A percentile compares a stretch with the other conserved stretches of the same genome.
Evolutionary conservation across 2,113 vertebrate genomes (phyloP).

Genomic region (Nyctereutes procyonoides): DNA sequence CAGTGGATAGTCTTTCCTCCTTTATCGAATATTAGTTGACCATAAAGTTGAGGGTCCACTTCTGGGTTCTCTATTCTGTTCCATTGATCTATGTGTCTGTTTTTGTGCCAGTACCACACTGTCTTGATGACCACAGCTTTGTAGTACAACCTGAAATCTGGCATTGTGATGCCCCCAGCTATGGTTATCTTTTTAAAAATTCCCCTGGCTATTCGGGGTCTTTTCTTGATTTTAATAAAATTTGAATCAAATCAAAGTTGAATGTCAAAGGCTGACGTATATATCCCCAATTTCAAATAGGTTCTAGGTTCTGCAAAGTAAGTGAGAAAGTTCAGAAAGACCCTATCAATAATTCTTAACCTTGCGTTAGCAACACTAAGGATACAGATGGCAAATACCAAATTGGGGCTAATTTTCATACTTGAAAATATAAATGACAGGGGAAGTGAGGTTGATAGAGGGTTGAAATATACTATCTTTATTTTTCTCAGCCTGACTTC

Average conservation of each 20-base stretch:
- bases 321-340: background rate
- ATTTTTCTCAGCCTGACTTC: background rate
- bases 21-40: too few species aligned
- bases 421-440: background rate
- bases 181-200: too few species aligned
- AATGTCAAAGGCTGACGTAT: background rate
- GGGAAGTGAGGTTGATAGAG: background rate
- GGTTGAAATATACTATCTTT: background rate
- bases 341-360: background rate
- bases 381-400: background rate
- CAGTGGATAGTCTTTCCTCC: too few species aligned
- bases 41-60: too few species aligned
- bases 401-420: background rate
- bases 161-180: too few species aligned
- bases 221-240: constrained; percentile 7
- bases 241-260: background rate
- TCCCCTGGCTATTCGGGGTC: too few species aligned
- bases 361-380: background rate
- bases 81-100: too few species aligned
- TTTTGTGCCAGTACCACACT: too few species aligned
- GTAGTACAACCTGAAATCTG: too few species aligned
- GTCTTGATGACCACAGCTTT: too few species aligned
- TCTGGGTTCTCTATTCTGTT: too few species aligned
- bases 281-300: background rate
- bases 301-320: background rate